Evolutionary conservation across 1,140 invertebrate genomes (phyloP), one percentile per base, ranked within the genome.

Genomic region (Drosophila jambulina): DNA sequence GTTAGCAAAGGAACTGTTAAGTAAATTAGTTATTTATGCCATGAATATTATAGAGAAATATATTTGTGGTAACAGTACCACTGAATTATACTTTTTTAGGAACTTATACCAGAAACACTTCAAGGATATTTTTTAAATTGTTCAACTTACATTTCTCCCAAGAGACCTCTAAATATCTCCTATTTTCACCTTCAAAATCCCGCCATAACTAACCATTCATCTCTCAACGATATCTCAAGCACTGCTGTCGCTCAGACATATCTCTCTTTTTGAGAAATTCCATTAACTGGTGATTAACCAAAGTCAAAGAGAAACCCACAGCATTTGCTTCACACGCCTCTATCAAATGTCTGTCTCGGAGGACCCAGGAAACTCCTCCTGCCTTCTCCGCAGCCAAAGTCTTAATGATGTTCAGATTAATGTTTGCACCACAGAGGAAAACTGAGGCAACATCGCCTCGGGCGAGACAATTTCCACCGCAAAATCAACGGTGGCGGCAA

Each of bases 331-430:
- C 83, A 62, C 61, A 86, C 75, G 75, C 78, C 76, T 63, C 63
- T 58, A 80, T 80, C 74, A 53, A 72, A 80, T 68, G 56, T 51
- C 75, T 65, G 38, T 23, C 19, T 46, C 25, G 17, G 48, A 48
- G 42, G 53, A 65, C 15, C 49, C 32, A 43, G 51, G 49, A 79
- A 75, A 75, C 62, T 67, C 27, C 34, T 51, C 48, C 27, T 51
- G 29, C 9, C 72, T 61, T 42, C 48, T 54, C 48, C 12, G 13
- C 46, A 63, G 77, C 68, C 48, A 19, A 32, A 51, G 54, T 68
- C 76, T 67, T 87, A 88, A 87, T 87, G 83, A 87, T 87, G 83
- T 62, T 42, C 80, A 87, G 80, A 88, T 87, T 88, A 87, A 87
- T 88, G 84, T 80, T 86, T 70, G 54, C 71, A 64, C 67, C 67